Percentiles rank a stretch among this genome's conserved stretches.
Evolutionary conservation across 2,113 vertebrate species (phyloP).

Genomic region (Pseudorectes ferrugineus): DNA sequence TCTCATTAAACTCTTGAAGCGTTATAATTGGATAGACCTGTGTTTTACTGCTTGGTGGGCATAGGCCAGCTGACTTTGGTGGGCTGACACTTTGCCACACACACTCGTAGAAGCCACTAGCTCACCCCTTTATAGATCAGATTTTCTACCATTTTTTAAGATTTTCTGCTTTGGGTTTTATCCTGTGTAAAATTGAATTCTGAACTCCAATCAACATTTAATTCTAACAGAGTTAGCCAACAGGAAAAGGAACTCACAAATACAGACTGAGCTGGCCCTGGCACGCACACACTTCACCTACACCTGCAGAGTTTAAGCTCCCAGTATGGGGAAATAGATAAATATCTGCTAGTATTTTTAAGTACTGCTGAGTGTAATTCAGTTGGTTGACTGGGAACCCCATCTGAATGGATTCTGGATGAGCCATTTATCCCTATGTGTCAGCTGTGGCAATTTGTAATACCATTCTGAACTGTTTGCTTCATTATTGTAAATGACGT

Average conservation of each 20-base stretch:
- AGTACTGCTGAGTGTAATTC: neutral
- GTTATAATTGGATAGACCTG: neutral
- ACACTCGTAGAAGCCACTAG: neutral
- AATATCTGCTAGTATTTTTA: neutral
- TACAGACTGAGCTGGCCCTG: neutral
- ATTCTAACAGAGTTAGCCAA: neutral
- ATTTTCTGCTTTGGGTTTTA: neutral
- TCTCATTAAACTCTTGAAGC: neutral
- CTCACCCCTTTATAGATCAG: neutral
- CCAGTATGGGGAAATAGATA: neutral
- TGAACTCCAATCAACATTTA: neutral
- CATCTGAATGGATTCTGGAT: neutral
- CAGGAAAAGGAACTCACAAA: neutral
- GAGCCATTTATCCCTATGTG: neutral
- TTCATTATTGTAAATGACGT: neutral
- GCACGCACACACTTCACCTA: fast-evolving
- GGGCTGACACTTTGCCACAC: neutral
- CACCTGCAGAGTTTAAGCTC: neutral
- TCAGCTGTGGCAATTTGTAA: neutral
- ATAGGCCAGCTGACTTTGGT: neutral
- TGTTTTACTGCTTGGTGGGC: neutral
- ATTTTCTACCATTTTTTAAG: neutral
- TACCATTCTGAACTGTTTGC: neutral
- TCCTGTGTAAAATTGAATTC: neutral
- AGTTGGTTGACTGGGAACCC: neutral